These are phyloP conservation scores for Synodontis membranacea DNA, from an alignment of 2,113 vertebrate species.

Conservation along the genomic window DNA sequence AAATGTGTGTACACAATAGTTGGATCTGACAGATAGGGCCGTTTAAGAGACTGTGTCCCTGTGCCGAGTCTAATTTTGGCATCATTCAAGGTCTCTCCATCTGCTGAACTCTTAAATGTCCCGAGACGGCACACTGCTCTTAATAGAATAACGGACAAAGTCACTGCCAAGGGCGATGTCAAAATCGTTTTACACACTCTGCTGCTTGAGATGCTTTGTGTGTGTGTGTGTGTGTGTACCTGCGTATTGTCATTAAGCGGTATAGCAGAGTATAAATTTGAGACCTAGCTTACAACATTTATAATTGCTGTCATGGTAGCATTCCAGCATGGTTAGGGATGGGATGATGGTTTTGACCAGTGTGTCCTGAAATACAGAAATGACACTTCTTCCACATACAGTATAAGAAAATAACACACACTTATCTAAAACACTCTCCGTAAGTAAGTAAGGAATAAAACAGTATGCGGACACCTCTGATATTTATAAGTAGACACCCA, in stretches of 20 bases:
- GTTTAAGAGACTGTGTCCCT: constrained; percentile 8
- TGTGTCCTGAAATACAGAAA: neutral
- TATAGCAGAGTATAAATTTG: neutral
- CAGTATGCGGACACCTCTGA: neutral
- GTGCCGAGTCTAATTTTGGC: constrained; percentile 32
- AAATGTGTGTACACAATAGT: constrained; percentile 5
- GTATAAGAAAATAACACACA: neutral
- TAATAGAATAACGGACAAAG: constrained; percentile 40
- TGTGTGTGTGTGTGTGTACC: neutral
- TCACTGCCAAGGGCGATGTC: constrained; percentile 39
- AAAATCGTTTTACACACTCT: constrained; percentile 18
- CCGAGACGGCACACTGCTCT: constrained; percentile 39
- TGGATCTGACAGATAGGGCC: constrained; percentile 9
- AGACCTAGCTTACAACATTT: neutral
- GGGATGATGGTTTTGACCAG: neutral
- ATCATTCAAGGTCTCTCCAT: constrained; percentile 41
- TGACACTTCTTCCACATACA: neutral
- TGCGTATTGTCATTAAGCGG: neutral
- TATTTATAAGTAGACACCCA: neutral
- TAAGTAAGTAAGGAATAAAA: neutral
- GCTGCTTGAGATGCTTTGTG: constrained; percentile 17
- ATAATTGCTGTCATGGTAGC: neutral
- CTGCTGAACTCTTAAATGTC: constrained; percentile 46
- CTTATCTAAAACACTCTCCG: neutral
- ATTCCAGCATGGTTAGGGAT: neutral